Percentiles rank a stretch among this genome's conserved stretches.
phyloP scores from a whole-genome alignment of 2,888 invertebrate species.

The Lamellibrachia columna region DNA sequence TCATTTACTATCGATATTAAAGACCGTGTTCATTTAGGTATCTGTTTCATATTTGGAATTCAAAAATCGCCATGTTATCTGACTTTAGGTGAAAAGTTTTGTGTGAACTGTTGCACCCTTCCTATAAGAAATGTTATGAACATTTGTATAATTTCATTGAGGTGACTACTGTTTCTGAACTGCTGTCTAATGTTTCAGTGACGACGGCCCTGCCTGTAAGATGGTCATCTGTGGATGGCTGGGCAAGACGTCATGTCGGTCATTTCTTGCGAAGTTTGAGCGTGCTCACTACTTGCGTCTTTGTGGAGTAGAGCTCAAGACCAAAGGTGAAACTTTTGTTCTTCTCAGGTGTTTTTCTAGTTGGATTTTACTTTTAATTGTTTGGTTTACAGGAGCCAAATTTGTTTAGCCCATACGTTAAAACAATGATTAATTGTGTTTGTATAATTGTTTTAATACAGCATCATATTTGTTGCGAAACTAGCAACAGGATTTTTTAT shows the following conservation, averaged over 20 bases:
- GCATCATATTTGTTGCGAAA: background rate
- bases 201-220: slow-evolving; percentile 42
- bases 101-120: background rate
- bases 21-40: background rate
- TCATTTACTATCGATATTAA: background rate
- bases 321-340: slow-evolving; percentile 49
- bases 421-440: background rate
- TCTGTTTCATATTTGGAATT: background rate
- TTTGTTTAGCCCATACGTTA: background rate
- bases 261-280: slow-evolving; percentile 86
- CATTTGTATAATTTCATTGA: background rate
- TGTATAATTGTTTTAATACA: background rate
- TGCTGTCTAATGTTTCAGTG: background rate
- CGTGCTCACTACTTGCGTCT: slow-evolving; percentile 87
- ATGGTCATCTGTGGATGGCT: slow-evolving; percentile 79
- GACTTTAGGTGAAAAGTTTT: background rate
- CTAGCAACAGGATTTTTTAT: background rate
- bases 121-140: slow-evolving; percentile 6
- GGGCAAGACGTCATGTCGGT: slow-evolving; percentile 85
- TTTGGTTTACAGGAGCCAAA: background rate
- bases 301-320: slow-evolving; percentile 77
- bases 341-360: background rate
- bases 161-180: background rate
- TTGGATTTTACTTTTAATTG: background rate
- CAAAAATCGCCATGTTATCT: background rate